Percentiles rank a stretch among this genome's conserved stretches.
phyloP scores from a whole-genome alignment of 2,797 vertebrate species.

The Sebastiscus albofasciatus region DNA sequence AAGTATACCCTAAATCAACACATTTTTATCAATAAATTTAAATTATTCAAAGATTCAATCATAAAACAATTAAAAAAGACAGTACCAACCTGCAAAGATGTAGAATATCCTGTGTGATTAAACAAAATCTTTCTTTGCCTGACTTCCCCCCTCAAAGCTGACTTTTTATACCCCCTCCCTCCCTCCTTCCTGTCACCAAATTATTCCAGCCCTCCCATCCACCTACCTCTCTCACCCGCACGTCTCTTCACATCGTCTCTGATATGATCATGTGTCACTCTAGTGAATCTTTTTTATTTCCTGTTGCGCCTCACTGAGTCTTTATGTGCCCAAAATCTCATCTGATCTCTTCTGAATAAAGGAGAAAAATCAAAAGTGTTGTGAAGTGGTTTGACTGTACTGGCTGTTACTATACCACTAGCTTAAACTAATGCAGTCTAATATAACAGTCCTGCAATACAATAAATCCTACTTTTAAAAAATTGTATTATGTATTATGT shows the following conservation, averaged over 20 bases:
- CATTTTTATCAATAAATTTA: not conserved
- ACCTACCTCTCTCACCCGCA: slow-evolving; percentile 32
- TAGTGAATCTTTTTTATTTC: not conserved
- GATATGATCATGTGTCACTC: not conserved
- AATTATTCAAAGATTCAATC: not conserved
- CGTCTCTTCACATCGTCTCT: slow-evolving; percentile 22
- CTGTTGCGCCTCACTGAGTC: not conserved
- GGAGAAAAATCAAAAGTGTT: no score
- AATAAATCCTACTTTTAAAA: no score
- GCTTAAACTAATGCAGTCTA: no score
- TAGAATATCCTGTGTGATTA: slow-evolving; percentile 36
- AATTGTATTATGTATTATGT: no score
- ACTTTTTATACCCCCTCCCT: slow-evolving; percentile 76
- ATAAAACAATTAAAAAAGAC: not conserved
- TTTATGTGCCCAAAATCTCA: not conserved
- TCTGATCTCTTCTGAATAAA: no score
- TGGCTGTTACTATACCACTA: no score
- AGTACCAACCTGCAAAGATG: slow-evolving; percentile 57
- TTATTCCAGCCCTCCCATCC: slow-evolving; percentile 54
- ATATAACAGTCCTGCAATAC: no score
- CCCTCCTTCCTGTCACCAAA: slow-evolving; percentile 29
- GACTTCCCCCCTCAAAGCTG: slow-evolving; percentile 32
- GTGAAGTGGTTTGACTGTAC: no score
- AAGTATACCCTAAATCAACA: not conserved
- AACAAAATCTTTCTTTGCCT: slow-evolving; percentile 38